Conservation (phyloP, 2,797 vertebrate species). For the Helarctos malayanus region DNA sequence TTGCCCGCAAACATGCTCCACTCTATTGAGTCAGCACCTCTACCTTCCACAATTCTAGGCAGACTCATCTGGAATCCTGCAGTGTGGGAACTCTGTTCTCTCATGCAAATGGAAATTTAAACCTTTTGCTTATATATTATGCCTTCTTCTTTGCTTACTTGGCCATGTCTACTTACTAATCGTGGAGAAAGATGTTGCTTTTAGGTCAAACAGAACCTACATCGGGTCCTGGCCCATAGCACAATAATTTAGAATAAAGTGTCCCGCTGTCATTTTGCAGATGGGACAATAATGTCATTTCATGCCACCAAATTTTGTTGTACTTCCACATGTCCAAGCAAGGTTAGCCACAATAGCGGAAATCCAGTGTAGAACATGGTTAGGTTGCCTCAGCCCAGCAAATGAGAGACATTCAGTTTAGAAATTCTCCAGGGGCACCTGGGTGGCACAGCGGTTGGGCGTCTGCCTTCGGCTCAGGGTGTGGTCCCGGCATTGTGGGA, state of each 20-base stretch:
- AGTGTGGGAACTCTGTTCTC: not conserved
- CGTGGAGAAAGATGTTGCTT: not conserved
- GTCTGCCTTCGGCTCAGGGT: too few species aligned
- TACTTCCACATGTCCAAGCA: not conserved
- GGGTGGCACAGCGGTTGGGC: too few species aligned
- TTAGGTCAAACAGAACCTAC: not conserved
- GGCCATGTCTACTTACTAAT: not conserved
- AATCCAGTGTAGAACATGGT: not conserved
- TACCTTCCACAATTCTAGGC: not conserved
- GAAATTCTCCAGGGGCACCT: slow-evolving; percentile 40
- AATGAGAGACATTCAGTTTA: not conserved
- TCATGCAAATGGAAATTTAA: not conserved
- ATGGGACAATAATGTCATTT: not conserved
- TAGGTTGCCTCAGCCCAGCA: not conserved
- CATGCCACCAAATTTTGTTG: not conserved
- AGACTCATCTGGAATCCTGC: not conserved
- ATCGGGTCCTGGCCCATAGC: not conserved
- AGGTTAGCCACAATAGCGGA: not conserved
- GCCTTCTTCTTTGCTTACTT: not conserved
- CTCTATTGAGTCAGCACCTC: not conserved
- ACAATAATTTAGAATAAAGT: not conserved
- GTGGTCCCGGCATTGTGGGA: too few species aligned
- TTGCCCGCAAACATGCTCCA: not conserved
- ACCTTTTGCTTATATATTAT: not conserved
- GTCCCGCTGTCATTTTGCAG: not conserved